A percentile compares a stretch with the other conserved stretches of the same genome.
phyloP scores from a whole-genome alignment of 2,888 invertebrate species.

The Drosophila neotestacea region DNA sequence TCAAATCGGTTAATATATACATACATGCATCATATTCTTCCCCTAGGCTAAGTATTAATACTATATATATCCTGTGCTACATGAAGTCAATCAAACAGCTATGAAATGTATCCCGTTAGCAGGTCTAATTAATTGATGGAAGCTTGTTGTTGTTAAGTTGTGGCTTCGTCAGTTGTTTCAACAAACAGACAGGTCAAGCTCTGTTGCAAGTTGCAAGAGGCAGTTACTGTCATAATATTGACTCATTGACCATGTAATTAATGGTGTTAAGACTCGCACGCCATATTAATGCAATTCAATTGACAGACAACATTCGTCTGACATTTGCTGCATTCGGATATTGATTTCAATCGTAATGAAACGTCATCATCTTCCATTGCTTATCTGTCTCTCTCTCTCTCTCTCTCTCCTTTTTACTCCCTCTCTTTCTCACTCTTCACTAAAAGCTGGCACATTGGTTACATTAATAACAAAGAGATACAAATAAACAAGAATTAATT shows the following conservation, averaged over 20 bases:
- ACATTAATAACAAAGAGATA: slow-evolving; percentile 10
- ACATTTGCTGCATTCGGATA: slow-evolving; percentile 63
- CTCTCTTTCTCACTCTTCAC: slow-evolving; percentile 11
- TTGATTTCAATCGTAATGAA: slow-evolving; percentile 82
- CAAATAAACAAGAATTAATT: not conserved
- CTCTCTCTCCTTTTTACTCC: not conserved
- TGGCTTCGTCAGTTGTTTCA: not conserved
- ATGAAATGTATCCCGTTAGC: not conserved
- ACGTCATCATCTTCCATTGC: slow-evolving; percentile 3
- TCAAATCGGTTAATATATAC: not conserved
- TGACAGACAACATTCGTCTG: slow-evolving; percentile 69
- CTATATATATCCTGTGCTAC: slow-evolving; percentile 8
- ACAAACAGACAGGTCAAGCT: not conserved
- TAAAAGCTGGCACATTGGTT: slow-evolving; percentile 47
- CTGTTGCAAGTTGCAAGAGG: slow-evolving; percentile 18
- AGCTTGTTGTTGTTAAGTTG: slow-evolving; percentile 24
- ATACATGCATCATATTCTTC: too few relatives aligned
- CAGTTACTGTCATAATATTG: slow-evolving; percentile 70
- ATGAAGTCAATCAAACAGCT: slow-evolving; percentile 47
- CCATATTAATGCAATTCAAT: slow-evolving; percentile 69
- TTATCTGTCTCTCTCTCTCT: not conserved
- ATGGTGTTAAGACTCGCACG: slow-evolving; percentile 74
- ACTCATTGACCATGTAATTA: slow-evolving; percentile 77
- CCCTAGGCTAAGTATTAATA: not conserved
- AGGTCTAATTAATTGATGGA: slow-evolving; percentile 70